Conservation (phyloP, 2,888 invertebrate species). For the Lucinisca nassula region DNA sequence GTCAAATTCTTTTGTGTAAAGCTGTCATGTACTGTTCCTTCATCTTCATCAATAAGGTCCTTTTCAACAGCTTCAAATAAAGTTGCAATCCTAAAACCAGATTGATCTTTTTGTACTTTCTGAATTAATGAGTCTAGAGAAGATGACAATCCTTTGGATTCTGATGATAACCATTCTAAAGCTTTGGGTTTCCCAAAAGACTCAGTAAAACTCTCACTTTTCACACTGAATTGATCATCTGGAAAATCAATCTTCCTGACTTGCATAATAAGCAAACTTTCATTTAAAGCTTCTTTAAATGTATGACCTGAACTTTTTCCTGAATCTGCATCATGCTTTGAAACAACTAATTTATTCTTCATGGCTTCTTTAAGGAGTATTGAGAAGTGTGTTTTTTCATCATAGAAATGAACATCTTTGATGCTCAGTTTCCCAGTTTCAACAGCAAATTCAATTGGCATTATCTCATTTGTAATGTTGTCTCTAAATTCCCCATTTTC, state of each 20-base stretch:
- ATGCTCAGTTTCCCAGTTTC: constrained; percentile 93
- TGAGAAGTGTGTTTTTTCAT: constrained; percentile 46
- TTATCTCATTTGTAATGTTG: constrained; percentile 66
- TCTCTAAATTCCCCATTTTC: constrained; percentile 71
- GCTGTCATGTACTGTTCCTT: constrained; percentile 71
- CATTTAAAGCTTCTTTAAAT: constrained; percentile 65
- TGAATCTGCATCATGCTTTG: neutral
- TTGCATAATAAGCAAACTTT: constrained; percentile 53
- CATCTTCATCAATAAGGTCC: constrained; percentile 63
- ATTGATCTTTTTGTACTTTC: constrained; percentile 69
- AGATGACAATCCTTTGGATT: constrained; percentile 76
- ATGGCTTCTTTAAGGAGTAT: constrained; percentile 66
- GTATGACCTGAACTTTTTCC: constrained; percentile 38
- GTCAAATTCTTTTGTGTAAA: constrained; percentile 75
- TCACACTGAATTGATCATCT: constrained; percentile 60
- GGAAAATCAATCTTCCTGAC: constrained; percentile 26
- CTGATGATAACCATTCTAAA: constrained; percentile 70
- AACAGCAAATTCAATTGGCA: constrained; percentile 92
- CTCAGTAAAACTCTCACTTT: constrained; percentile 65
- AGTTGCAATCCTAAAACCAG: constrained; percentile 71
- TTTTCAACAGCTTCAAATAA: constrained; percentile 73
- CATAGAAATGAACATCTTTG: constrained; percentile 65
- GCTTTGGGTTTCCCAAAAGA: constrained; percentile 39
- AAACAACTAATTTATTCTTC: constrained; percentile 41
- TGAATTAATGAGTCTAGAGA: constrained; percentile 80